Evolutionary conservation across 2,113 vertebrate species (phyloP).

Genomic region (Catharus minimus): DNA sequence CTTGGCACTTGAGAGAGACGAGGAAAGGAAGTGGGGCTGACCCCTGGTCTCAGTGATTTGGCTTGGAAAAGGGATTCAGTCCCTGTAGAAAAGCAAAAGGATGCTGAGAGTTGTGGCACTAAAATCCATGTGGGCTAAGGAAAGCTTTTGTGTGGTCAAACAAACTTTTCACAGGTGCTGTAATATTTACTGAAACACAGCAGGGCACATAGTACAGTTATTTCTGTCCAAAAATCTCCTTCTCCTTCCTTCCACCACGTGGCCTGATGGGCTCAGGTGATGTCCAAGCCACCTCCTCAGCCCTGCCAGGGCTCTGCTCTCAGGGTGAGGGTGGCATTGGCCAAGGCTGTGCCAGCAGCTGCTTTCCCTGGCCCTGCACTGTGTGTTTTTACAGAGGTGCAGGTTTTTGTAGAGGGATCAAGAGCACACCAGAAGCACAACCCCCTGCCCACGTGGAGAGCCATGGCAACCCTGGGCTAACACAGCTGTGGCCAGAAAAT

Average conservation of each 20-base stretch:
- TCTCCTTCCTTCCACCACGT: neutral
- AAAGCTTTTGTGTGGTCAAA: neutral
- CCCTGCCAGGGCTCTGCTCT: neutral
- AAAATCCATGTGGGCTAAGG: neutral
- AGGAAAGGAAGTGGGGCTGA: fast-evolving
- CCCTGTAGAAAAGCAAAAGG: neutral
- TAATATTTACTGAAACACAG: fast-evolving
- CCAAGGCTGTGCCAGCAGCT: neutral
- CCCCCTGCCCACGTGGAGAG: neutral
- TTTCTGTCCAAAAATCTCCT: neutral
- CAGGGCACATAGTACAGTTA: neutral
- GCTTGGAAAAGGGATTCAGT: neutral
- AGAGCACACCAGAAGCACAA: neutral
- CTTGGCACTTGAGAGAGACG: fast-evolving
- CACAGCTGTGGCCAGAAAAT: neutral
- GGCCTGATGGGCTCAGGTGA: neutral
- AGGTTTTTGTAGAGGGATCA: neutral
- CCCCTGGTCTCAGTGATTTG: neutral
- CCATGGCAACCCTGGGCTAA: neutral
- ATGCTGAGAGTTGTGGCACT: neutral
- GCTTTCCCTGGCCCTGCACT: neutral
- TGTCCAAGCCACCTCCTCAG: neutral
- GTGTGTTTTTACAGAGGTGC: neutral
- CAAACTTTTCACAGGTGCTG: neutral
- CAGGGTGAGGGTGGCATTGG: neutral